Conservation (phyloP, 1,140 invertebrate genomes). For the Camponotus vicinus region DNA sequence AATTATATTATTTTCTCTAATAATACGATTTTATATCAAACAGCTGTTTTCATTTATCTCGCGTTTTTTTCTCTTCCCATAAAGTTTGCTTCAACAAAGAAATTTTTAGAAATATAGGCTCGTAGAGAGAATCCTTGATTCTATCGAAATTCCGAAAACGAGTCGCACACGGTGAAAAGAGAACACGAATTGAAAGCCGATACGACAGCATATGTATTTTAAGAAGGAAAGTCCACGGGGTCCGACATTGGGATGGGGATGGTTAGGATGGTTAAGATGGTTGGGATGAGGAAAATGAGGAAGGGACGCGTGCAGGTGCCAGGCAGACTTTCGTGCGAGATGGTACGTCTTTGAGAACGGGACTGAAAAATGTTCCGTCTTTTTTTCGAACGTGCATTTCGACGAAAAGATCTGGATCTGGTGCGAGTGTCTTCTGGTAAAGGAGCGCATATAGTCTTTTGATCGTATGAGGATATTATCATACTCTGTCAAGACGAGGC, state of each 20-base stretch:
- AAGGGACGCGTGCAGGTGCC: background rate
- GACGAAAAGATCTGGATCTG: background rate
- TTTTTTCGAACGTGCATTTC: background rate
- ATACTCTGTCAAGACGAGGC: background rate
- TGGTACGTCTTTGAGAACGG: constrained; percentile 13
- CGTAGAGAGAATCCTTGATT: too few species aligned
- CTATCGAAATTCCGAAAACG: background rate
- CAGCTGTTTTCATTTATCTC: background rate
- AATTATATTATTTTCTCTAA: too few species aligned
- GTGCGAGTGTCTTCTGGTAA: background rate
- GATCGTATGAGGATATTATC: background rate
- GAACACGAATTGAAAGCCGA: constrained; percentile 39
- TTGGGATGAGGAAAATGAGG: background rate
- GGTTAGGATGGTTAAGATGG: too few species aligned
- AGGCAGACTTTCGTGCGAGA: constrained; percentile 14
- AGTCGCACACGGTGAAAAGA: background rate
- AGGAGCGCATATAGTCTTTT: background rate
- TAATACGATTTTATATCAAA: background rate
- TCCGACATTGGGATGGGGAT: background rate
- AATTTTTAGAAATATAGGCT: background rate
- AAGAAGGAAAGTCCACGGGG: constrained; percentile 43
- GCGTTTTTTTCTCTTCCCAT: background rate
- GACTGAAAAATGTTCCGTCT: background rate
- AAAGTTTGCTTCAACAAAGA: background rate
- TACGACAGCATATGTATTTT: constrained; percentile 40